Percentiles rank a stretch among this genome's conserved stretches.
Conservation (phyloP, 2,113 vertebrate genomes). For the Chinchilla lanigera region DNA sequence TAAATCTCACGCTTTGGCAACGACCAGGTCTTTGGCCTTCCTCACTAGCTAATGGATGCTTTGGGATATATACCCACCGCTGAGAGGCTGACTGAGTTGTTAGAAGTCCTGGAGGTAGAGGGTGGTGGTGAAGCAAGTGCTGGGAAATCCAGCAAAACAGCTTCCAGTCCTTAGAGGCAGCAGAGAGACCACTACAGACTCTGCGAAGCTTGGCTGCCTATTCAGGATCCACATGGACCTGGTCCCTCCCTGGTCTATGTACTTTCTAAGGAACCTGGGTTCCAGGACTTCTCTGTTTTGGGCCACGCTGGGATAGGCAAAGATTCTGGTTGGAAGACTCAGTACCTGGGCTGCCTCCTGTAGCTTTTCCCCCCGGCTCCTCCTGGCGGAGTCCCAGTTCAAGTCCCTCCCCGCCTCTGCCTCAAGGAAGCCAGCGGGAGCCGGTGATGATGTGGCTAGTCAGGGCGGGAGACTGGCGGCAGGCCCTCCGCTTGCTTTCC, state of each 20-base stretch:
- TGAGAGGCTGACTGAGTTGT: neutral
- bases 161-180: neutral
- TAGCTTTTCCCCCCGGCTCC: neutral
- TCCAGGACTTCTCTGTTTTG: neutral
- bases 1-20: neutral
- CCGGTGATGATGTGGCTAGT: constrained; percentile 36
- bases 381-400: neutral
- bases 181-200: neutral
- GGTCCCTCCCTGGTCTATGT: neutral
- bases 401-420: neutral
- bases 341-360: neutral
- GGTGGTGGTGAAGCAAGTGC: neutral
- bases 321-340: neutral
- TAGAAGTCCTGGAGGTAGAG: neutral
- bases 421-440: constrained; percentile 58
- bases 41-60: neutral
- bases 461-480: constrained; percentile 56
- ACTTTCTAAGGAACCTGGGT: neutral
- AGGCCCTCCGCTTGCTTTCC: constrained; percentile 54
- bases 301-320: neutral
- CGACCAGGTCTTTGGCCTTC: neutral
- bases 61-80: constrained; percentile 26
- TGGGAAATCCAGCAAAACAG: neutral
- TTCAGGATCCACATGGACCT: neutral
- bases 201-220: neutral